phyloP scores from a whole-genome alignment of 1,140 invertebrate genomes.

The Procambarus clarkii region DNA sequence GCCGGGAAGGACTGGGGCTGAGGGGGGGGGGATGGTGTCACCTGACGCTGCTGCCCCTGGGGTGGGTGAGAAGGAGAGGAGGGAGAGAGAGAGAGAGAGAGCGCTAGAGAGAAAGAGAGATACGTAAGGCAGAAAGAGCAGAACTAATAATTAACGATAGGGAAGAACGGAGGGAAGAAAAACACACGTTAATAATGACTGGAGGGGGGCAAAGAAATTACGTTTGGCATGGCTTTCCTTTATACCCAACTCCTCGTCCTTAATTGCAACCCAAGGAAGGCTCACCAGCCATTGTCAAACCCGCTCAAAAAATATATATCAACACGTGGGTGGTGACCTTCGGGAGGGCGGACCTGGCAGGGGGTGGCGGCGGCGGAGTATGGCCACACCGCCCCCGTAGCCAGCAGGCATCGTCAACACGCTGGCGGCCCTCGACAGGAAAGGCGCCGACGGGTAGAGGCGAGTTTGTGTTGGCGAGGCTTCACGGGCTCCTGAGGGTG shows the following conservation, averaged over 20 bases:
- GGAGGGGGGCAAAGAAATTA: background rate
- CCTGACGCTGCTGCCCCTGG: background rate
- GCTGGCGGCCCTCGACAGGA: background rate
- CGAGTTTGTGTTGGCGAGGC: slow-evolving; percentile 21
- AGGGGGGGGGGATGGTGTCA: background rate
- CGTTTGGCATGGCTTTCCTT: background rate
- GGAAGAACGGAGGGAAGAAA: background rate
- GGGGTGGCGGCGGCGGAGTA: background rate
- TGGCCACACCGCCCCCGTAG: background rate
- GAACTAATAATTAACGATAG: background rate
- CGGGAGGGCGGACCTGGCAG: background rate
- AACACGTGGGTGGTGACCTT: background rate
- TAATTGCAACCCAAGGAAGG: background rate
- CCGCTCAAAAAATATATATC: background rate
- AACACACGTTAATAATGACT: background rate
- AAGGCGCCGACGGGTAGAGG: background rate
- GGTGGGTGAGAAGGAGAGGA: background rate
- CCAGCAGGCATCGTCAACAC: background rate
- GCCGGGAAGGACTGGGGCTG: slow-evolving; percentile 26
- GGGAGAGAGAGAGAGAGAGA: background rate
- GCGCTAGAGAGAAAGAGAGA: background rate
- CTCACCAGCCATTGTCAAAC: background rate
- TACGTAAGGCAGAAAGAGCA: background rate
- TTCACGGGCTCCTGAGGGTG: too few relatives aligned
- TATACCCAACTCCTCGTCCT: background rate